Percentiles rank a stretch among this genome's conserved stretches.
Evolutionary conservation across 2,797 vertebrate species (phyloP).

Genomic region (Myotis pilosus): DNA sequence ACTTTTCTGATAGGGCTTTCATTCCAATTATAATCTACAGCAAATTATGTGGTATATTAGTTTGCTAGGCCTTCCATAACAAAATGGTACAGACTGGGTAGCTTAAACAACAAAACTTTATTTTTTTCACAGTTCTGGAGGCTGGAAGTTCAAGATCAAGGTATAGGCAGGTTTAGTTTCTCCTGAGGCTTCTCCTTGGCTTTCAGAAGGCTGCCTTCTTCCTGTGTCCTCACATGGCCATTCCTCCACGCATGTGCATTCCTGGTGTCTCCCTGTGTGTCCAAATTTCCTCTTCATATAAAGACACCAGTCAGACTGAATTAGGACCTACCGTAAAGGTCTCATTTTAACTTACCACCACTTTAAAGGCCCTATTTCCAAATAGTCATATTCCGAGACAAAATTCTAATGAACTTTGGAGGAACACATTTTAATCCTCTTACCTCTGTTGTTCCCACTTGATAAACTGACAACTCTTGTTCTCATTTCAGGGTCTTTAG

Average conservation of each 20-base stretch:
- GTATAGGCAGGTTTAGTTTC: neutral
- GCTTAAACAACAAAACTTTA: neutral
- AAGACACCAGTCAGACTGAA: neutral
- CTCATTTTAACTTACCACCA: neutral
- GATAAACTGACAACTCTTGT: neutral
- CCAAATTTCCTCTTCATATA: neutral
- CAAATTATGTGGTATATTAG: neutral
- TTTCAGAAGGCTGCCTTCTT: neutral
- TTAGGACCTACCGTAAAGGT: neutral
- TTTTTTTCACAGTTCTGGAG: constrained; percentile 14
- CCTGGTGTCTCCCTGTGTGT: neutral
- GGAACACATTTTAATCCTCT: neutral
- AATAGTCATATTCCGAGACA: neutral
- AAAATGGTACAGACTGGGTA: neutral
- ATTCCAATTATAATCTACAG: neutral
- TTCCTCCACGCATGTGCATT: neutral
- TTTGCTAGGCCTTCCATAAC: neutral
- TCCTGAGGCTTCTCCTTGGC: neutral
- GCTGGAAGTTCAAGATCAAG: neutral
- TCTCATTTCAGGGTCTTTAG: neutral
- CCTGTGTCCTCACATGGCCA: neutral
- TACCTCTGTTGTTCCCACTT: neutral
- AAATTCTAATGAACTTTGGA: neutral
- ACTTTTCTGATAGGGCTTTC: neutral
- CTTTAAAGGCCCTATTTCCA: neutral